Conservation (phyloP, 2,888 invertebrate species). For the Macrostomum cliftonense region DNA sequence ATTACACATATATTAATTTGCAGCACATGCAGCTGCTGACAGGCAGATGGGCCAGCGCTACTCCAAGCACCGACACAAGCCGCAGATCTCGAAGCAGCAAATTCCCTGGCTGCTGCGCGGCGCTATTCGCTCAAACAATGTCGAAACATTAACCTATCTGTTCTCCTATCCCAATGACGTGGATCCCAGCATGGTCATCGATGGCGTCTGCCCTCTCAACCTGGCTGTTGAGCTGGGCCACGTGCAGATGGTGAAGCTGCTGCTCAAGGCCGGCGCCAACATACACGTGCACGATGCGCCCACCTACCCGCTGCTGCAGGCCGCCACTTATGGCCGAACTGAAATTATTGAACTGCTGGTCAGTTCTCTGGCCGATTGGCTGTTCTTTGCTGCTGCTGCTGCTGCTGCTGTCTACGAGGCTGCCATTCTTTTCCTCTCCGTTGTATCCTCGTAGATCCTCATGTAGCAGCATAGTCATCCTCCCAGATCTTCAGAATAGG, state of each 20-base stretch:
- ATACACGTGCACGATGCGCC: constrained; percentile 11
- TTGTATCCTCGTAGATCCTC: too few relatives aligned
- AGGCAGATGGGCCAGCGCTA: constrained; percentile 7
- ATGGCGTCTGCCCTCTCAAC: constrained; percentile 11
- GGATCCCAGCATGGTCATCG: constrained; percentile 12
- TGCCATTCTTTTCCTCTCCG: too few relatives aligned
- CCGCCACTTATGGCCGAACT: constrained; percentile 9
- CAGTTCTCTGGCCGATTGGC: background rate
- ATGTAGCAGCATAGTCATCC: too few relatives aligned
- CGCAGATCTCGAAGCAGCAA: constrained; percentile 8
- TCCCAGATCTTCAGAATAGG: too few relatives aligned
- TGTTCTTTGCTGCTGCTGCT: too few relatives aligned
- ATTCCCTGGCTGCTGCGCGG: constrained; percentile 12
- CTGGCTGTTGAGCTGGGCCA: constrained; percentile 10
- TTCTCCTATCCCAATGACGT: constrained; percentile 11
- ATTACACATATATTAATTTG: too few relatives aligned
- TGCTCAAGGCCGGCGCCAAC: constrained; percentile 9
- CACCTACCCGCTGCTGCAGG: constrained; percentile 8
- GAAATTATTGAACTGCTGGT: constrained; percentile 10
- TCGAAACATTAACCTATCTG: constrained; percentile 10
- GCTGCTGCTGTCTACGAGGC: too few relatives aligned
- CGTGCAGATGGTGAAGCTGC: constrained; percentile 11
- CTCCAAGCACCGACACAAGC: constrained; percentile 11
- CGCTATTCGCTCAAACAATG: constrained; percentile 10
- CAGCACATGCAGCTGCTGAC: background rate